Percentiles rank a stretch among this genome's conserved stretches.
These are phyloP conservation scores for Sinelater perroti DNA, from an alignment of 2,888 invertebrate species.

Conservation along the genomic window DNA sequence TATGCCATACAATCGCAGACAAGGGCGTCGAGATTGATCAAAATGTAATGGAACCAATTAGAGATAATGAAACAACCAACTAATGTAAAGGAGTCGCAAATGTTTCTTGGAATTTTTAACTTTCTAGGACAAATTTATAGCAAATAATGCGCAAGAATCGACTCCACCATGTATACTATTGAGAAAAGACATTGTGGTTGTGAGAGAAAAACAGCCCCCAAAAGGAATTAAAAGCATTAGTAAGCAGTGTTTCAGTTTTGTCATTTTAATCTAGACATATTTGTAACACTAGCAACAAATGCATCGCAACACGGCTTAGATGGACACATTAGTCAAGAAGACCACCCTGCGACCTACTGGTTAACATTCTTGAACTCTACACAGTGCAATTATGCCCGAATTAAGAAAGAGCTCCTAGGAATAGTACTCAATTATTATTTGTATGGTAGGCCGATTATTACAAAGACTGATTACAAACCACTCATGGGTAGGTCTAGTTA, in stretches of 20 bases:
- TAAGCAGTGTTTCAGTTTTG: slow-evolving; percentile 13
- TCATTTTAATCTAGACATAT: too few relatives aligned
- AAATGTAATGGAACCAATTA: slow-evolving; percentile 29
- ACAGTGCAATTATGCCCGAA: too few relatives aligned
- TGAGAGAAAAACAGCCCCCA: slow-evolving; percentile 26
- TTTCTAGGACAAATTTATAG: slow-evolving; percentile 25
- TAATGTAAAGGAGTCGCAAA: slow-evolving; percentile 34
- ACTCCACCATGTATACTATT: slow-evolving; percentile 1
- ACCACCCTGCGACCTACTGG: slow-evolving; percentile 23
- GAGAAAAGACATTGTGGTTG: slow-evolving; percentile 6
- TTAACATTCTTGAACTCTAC: too few relatives aligned
- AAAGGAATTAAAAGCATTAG: too few relatives aligned
- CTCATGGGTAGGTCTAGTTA: too few relatives aligned
- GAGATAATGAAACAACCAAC: slow-evolving; percentile 19
- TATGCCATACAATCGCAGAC: slow-evolving; percentile 43
- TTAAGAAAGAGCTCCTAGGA: slow-evolving; percentile 2
- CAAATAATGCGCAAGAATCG: background rate
- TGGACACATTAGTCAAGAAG: slow-evolving; percentile 26
- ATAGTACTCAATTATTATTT: too few relatives aligned
- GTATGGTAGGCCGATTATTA: too few relatives aligned
- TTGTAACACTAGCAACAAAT: too few relatives aligned
- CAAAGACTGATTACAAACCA: slow-evolving; percentile 1
- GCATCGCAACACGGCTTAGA: slow-evolving; percentile 30
- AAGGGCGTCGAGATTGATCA: slow-evolving; percentile 38
- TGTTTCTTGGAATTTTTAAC: slow-evolving; percentile 32